Evolutionary conservation across 1,140 invertebrate genomes (phyloP).

Genomic region (Halesus radiatus): DNA sequence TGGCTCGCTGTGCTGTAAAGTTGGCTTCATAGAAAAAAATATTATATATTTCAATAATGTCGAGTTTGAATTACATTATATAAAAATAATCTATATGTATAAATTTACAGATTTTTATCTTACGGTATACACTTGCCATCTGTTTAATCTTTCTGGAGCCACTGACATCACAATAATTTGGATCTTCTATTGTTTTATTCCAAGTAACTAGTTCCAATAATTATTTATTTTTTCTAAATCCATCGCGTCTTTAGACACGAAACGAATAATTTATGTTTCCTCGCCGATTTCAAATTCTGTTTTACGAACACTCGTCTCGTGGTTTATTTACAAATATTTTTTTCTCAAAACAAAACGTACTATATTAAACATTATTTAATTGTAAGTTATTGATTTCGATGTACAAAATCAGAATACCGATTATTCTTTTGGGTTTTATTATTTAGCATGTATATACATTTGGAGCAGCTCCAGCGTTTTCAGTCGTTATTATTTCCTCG

Average conservation of each 20-base stretch:
- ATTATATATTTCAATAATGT: background rate
- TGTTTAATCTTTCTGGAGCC: no score
- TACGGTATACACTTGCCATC: no score
- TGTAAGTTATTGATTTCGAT: background rate
- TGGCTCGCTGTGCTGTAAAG: background rate
- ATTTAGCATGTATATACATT: background rate
- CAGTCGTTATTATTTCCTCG: no score
- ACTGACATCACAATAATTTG: no score
- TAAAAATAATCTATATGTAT: background rate
- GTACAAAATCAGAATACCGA: background rate
- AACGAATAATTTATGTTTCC: background rate
- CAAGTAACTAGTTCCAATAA: no score
- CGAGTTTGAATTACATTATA: background rate
- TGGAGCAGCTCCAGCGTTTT: conserved; percentile 3
- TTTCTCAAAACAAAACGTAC: conserved; percentile 33
- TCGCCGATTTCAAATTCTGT: background rate
- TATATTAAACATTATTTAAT: background rate
- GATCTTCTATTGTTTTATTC: no score
- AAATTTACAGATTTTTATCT: no score
- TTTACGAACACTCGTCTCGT: background rate
- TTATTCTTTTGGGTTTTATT: background rate
- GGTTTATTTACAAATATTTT: background rate
- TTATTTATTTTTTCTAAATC: no score
- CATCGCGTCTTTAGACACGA: no score
- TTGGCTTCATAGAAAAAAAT: conserved; percentile 4